Evolutionary conservation across 2,113 vertebrate species (phyloP), one percentile per base, ranked within the genome.

Genomic region (Apteryx owenii): DNA sequence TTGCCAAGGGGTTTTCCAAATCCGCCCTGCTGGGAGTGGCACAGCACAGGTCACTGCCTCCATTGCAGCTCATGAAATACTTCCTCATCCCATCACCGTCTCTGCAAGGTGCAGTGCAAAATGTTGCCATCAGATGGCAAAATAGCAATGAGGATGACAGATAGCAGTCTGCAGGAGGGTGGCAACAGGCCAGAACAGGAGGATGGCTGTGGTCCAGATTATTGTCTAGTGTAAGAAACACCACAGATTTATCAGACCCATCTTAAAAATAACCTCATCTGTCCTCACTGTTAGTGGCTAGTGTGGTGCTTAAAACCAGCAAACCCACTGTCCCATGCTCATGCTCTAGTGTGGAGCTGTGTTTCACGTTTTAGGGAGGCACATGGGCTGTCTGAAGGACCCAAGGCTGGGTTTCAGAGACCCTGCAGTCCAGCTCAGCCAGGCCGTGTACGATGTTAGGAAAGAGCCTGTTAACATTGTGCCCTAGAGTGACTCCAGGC

Each of bases 71-170:
- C 8, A 2, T 20, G 46, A 48, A 58, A 73, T 5, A 20, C 70
- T 6, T 31, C 81, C 1, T 0, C 4, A 8, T 1, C 14, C 29
- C 80, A 6, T 58, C 42, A 1, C 15, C 2, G 0, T 23, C 69
- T 69, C 38, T 3, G 79, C 23, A 3, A 64, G 90, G 36, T 95
- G 95, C 96, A 97, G 88, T 92, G 95, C 19, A 4, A 22, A 1
- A 3, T 38, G 11, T 40, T 65, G 77, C 96, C 96, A 58, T 93
- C 69, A 95, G 96, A 36, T 95, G 97, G 97, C 94, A 96, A 94
- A 90, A 51, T 0, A 31, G 66, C 15, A 12, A 44, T 62, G 88
- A 42, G 51, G 88, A 95, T 38, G 5, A 51, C 0, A 12, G 51
- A 62, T 19, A 42, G 65, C 54, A 20, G 71, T 68, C 40, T 6